phyloP scores from a whole-genome alignment of 2,888 invertebrate species.

The Doris montereyensis region DNA sequence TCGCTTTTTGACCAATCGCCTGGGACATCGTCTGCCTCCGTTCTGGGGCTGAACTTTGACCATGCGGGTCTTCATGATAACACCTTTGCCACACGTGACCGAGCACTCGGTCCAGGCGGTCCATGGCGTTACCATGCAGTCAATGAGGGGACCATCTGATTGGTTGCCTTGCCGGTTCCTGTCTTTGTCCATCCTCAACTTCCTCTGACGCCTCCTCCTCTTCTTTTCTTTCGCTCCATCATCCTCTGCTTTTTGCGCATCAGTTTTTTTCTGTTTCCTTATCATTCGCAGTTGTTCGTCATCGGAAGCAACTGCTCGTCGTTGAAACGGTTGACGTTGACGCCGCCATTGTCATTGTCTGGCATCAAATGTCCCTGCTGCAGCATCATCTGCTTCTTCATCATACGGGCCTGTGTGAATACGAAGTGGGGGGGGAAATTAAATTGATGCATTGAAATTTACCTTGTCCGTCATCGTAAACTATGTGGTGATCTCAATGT shows the following conservation, averaged over 20 bases:
- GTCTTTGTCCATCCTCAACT: conserved; percentile 40
- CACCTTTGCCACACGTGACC: conserved; percentile 61
- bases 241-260: conserved; percentile 45
- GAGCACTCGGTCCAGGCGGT: conserved; percentile 67
- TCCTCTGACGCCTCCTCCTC: conserved; percentile 40
- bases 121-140: conserved; percentile 69
- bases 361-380: conserved; percentile 34
- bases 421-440: too few species aligned
- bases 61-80: conserved; percentile 56
- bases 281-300: too few species aligned
- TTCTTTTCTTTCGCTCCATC: conserved; percentile 48
- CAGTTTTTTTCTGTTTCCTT: not conserved
- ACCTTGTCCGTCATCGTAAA: too few species aligned
- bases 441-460: too few species aligned
- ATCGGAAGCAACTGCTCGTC: not conserved
- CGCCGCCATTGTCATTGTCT: conserved; percentile 5
- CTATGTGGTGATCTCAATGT: too few species aligned
- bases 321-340: conserved; percentile 21
- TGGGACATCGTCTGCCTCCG: conserved; percentile 67
- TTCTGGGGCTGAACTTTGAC: conserved; percentile 61
- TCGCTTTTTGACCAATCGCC: conserved; percentile 59
- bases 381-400: conserved; percentile 42
- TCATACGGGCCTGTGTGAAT: conserved; percentile 9
- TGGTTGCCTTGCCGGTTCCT: not conserved
- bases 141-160: conserved; percentile 46